Base-by-base conservation (phyloP, 2,797 vertebrate species). In the Danio aesculapii region DNA sequence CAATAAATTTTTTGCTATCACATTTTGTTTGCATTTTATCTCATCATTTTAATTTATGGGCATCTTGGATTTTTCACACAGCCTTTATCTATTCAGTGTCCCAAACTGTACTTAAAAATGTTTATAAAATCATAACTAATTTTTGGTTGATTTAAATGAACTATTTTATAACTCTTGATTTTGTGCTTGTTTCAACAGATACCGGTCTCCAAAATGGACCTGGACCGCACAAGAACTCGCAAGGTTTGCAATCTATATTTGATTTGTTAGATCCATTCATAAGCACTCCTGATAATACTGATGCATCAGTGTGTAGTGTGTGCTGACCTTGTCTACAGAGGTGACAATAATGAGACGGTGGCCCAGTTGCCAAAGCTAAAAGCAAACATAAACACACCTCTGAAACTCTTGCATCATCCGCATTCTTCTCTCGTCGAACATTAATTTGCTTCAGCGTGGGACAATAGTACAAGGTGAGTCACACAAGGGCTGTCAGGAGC, bases 151-250 rank as follows among this genome's bases (percentile, higher is more conserved):
- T 58, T 47, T 19, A 62, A 21, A 10, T 47, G 44, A 30, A 4
- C 11, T 41, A 17, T 6, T 50, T 14, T 11, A 21, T 7, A 44
- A 50, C 61, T 50, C 9, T 13, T 43, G 16, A 5, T 11, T 78
- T 49, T 46, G 49, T 75, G 16, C 44, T 2, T 58, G 6, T 74
- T 61, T 75, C 41, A 17, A 81, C 88, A 95, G 94, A 95, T 93
- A 92, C 93, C 81, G 91, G 92, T 92, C 89, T 94, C 86, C 92
- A 93, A 88, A 92, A 92, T 92, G 94, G 94, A 88, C 92, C 92
- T 50, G 92, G 92, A 88, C 93, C 89, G 82, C 91, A 92, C 91
- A 93, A 92, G 85, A 95, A 92, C 88, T 89, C 89, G 82, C 93
- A 94, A 94, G 94, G 94, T 95, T 91, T 84, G 82, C 58, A 4